Percentiles rank a stretch among this genome's conserved stretches.
Conservation (phyloP, 2,113 vertebrate species). For the Lampris incognitus region DNA sequence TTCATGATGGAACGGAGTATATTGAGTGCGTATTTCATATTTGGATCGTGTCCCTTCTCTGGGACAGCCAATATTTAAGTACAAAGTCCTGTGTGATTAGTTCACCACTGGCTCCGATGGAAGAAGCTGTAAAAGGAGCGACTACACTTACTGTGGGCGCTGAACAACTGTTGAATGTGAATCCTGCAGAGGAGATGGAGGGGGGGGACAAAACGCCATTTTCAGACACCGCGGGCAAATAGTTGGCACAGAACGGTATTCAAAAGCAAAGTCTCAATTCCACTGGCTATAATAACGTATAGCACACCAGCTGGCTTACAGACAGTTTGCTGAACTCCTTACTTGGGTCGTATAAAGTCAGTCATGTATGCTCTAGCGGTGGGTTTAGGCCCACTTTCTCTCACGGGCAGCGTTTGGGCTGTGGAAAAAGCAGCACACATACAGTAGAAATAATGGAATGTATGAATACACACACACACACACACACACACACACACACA, state of each 20-base stretch:
- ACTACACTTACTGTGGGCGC: slow-evolving; percentile 64
- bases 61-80: no score
- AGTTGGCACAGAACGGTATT: background rate
- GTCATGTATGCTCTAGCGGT: slow-evolving; percentile 24
- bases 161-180: slow-evolving; percentile 49
- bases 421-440: slow-evolving; percentile 22
- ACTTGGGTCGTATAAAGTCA: slow-evolving; percentile 68
- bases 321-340: slow-evolving; percentile 14
- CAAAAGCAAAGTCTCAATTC: background rate
- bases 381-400: slow-evolving; percentile 19
- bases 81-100: no score
- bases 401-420: slow-evolving; percentile 53
- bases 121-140: background rate
- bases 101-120: no score
- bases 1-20: no score
- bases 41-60: no score
- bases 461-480: no score
- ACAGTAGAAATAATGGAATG: background rate
- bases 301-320: background rate
- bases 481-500: no score
- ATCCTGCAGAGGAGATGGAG: slow-evolving; percentile 51
- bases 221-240: slow-evolving; percentile 2
- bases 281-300: background rate
- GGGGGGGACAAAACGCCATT: slow-evolving; percentile 11
- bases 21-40: no score